A percentile compares a stretch with the other conserved stretches of the same genome.
Evolutionary conservation across 2,113 vertebrate genomes (phyloP).

Genomic region (Sardina pilchardus): DNA sequence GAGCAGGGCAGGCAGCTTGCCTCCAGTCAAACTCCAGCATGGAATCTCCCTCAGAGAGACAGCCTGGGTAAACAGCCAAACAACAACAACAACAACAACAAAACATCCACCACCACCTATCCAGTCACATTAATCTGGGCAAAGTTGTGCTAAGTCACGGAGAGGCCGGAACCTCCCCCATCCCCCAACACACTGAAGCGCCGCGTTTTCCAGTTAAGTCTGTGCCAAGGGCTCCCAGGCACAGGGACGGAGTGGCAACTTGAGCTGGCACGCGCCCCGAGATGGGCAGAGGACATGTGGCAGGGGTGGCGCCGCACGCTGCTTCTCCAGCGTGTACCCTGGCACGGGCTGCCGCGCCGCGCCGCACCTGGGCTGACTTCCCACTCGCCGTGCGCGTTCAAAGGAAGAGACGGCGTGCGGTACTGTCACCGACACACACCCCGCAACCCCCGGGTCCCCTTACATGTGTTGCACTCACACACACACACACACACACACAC

Average conservation of each 20-base stretch:
- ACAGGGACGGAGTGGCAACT: neutral
- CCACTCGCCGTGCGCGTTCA: slow-evolving; percentile 17
- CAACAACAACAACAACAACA: neutral
- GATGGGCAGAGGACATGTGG: slow-evolving; percentile 40
- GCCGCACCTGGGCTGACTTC: slow-evolving; percentile 23
- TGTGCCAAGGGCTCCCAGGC: neutral
- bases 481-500: neutral
- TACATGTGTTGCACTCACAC: neutral
- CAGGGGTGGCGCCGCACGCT: slow-evolving; percentile 39
- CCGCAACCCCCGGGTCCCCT: neutral
- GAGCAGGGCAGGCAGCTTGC: neutral
- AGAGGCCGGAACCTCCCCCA: no score
- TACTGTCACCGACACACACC: neutral
- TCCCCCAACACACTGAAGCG: neutral
- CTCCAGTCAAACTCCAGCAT: neutral
- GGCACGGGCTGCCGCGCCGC: slow-evolving; percentile 40
- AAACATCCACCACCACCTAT: neutral
- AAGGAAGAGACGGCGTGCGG: neutral
- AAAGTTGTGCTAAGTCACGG: neutral
- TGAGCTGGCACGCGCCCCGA: slow-evolving; percentile 31
- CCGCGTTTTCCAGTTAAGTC: neutral
- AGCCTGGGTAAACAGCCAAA: neutral
- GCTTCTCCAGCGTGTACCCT: slow-evolving; percentile 23
- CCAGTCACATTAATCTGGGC: neutral
- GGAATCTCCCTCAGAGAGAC: neutral